phyloP scores from a whole-genome alignment of 2,797 vertebrate species.

The Schizothorax lantsangensis region DNA sequence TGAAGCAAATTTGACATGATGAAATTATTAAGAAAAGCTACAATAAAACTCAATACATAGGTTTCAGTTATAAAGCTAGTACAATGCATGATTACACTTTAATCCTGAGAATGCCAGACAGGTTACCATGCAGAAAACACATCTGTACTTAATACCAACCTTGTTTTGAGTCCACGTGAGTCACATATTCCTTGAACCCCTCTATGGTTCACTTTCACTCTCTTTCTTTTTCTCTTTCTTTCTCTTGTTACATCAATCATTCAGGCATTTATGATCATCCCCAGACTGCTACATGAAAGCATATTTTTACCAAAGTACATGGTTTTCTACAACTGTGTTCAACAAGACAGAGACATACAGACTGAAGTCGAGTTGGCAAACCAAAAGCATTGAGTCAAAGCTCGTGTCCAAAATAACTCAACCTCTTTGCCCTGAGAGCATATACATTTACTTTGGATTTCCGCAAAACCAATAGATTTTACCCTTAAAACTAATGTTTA shows the following conservation, averaged over 20 bases:
- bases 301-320: slow-evolving; percentile 42
- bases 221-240: slow-evolving; percentile 32
- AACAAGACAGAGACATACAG: slow-evolving; percentile 43
- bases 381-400: slow-evolving; percentile 53
- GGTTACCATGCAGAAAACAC: slow-evolving; percentile 38
- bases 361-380: slow-evolving; percentile 40
- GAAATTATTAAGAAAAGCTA: slow-evolving; percentile 26
- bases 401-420: slow-evolving; percentile 61
- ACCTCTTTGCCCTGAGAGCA: slow-evolving; percentile 50
- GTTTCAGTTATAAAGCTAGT: neutral
- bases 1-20: slow-evolving; percentile 31
- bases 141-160: slow-evolving; percentile 47
- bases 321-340: slow-evolving; percentile 25
- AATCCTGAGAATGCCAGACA: slow-evolving; percentile 28
- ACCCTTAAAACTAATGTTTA: slow-evolving; percentile 45
- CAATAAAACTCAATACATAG: slow-evolving; percentile 27
- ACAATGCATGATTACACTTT: slow-evolving; percentile 22
- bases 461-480: slow-evolving; percentile 52
- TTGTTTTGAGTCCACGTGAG: slow-evolving; percentile 45
- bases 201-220: slow-evolving; percentile 19
- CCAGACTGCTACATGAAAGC: slow-evolving; percentile 52
- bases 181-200: slow-evolving; percentile 37
- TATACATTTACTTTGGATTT: slow-evolving; percentile 56
- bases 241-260: slow-evolving; percentile 42
- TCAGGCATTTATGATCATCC: slow-evolving; percentile 50